Evolutionary conservation across 2,797 vertebrate genomes (phyloP).

Genomic region (Pantherophis alleghaniensis): DNA sequence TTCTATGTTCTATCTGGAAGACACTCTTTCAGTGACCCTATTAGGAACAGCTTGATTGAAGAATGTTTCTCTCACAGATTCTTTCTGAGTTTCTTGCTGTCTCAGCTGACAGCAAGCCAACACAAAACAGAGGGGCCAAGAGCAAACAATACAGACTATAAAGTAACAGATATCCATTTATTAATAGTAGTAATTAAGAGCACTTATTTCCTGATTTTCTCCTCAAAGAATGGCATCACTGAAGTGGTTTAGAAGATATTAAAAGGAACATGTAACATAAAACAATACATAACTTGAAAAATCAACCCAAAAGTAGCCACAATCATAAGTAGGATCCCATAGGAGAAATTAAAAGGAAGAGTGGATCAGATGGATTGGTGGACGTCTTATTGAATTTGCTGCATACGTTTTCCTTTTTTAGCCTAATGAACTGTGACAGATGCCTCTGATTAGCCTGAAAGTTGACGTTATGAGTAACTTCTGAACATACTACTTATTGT

Average conservation of each 20-base stretch:
- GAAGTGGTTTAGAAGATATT: background rate
- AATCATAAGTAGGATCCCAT: background rate
- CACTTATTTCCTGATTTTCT: background rate
- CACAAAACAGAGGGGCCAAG: background rate
- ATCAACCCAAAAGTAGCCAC: background rate
- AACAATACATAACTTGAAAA: background rate
- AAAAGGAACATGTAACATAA: background rate
- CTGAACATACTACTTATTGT: background rate
- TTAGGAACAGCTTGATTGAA: slow-evolving; percentile 14
- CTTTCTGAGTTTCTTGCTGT: background rate
- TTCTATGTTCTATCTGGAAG: slow-evolving; percentile 45
- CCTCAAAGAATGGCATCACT: background rate
- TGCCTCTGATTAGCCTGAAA: background rate
- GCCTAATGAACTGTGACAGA: background rate
- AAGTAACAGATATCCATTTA: background rate
- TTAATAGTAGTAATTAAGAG: background rate
- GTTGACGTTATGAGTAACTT: background rate
- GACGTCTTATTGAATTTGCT: background rate
- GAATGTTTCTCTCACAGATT: background rate
- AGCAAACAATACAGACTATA: background rate
- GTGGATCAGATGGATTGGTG: background rate
- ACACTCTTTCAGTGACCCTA: slow-evolving; percentile 16
- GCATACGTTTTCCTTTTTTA: background rate
- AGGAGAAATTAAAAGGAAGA: background rate
- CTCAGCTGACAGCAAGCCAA: background rate